Percentiles rank a stretch among this genome's conserved stretches.
phyloP scores from a whole-genome alignment of 2,113 vertebrate species.

The Crotophaga sulcirostris region DNA sequence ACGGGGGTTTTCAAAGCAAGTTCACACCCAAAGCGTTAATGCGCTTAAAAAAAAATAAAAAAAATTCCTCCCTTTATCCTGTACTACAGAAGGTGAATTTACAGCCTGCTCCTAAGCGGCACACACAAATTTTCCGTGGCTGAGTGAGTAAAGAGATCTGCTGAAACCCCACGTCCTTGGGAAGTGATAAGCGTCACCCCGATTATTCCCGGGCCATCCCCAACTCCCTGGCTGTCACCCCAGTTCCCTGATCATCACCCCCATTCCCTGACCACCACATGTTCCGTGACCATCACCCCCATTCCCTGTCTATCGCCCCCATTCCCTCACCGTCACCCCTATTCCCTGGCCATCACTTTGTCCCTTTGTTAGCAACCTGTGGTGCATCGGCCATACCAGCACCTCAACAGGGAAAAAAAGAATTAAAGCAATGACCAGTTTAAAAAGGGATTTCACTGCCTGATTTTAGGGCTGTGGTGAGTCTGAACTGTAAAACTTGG shows the following conservation, averaged over 20 bases:
- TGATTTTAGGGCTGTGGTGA: background rate
- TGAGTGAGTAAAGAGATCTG: background rate
- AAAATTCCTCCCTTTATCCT: too few species aligned
- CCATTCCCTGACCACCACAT: too few species aligned
- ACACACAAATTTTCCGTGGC: background rate
- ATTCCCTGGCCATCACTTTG: too few species aligned
- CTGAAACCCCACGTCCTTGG: fast-evolving
- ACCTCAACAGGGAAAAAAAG: too few species aligned
- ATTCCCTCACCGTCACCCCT: too few species aligned
- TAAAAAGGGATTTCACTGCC: background rate
- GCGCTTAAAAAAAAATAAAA: background rate
- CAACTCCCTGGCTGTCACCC: too few species aligned
- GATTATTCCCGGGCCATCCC: too few species aligned
- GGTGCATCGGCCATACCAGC: too few species aligned
- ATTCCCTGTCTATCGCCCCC: too few species aligned
- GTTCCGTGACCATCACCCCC: too few species aligned
- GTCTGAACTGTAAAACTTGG: background rate
- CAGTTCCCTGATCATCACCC: too few species aligned
- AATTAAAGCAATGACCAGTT: background rate
- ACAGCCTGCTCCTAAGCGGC: background rate
- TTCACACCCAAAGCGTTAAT: background rate
- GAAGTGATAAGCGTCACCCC: background rate
- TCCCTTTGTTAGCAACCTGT: too few species aligned
- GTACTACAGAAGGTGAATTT: background rate
- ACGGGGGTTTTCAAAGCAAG: background rate